Base-by-base conservation (phyloP, 2,888 invertebrate genomes). In the Hirudinaria manillensis region DNA sequence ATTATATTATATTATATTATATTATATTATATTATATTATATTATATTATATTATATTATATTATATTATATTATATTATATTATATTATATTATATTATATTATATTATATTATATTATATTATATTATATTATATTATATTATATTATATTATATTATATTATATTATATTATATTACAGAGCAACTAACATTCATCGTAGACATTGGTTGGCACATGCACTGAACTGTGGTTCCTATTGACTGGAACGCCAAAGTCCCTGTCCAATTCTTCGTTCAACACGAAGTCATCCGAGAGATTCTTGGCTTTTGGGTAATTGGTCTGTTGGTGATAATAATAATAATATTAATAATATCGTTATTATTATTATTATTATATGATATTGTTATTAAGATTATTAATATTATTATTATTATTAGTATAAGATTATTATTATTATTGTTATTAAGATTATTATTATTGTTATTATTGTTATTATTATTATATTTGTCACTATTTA, bases 141-240 rank as follows among this genome's bases (percentile, higher is more conserved):
- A 38, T 38, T 38, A 6, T 38, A 38, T 38, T n/a, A n/a, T n/a
- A n/a, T n/a, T n/a, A n/a, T n/a, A n/a, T n/a, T n/a, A n/a, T 6
- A 45, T 45, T 45, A 45, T 45, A 45, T 45, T 45, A 45, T 10
- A 16, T 45, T 16, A 45, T 45, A 36, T 3, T 34, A 2, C 4
- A 67, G 16, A 51, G 13, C 2, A 24, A 81, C 83, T 80, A 77
- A 84, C 92, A 89, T 88, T 89, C 88, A 84, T 94, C 94, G 87
- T 89, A 95, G 76, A 97, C 92, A 87, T 95, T 95, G 38, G 94
- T 93, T 4, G 97, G 96, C 38, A 96, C 92, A 85, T 97, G 96
- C 73, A 96, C 92, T 78, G 94, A 91, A 78, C 84, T 84, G 73
- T 77, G 91, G 84, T 92, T 92, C 24, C 93, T 91, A 78, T 93